Percentiles rank a stretch among this genome's conserved stretches.
Conservation (phyloP, 2,113 vertebrate species). For the Corydoras maculifer region DNA sequence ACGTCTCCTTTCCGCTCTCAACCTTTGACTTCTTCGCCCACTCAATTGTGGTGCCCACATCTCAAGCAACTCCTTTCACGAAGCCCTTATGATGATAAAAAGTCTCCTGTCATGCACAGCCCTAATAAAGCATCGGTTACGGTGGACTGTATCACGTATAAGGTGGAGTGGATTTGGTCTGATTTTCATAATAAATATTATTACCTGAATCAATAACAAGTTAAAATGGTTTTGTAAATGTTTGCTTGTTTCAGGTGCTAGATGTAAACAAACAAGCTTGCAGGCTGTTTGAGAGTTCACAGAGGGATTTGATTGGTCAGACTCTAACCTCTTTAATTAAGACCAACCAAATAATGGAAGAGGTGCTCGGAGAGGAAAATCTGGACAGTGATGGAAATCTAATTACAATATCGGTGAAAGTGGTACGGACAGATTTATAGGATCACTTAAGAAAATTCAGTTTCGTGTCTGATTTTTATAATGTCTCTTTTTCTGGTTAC, state of each 20-base stretch:
- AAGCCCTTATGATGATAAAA: constrained; percentile 27
- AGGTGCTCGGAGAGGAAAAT: constrained; percentile 69
- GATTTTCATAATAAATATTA: too few species aligned
- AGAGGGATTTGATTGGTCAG: constrained; percentile 72
- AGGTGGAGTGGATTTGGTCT: constrained; percentile 58
- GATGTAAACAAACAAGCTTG: constrained; percentile 81
- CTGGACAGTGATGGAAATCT: constrained; percentile 60
- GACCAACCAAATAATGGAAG: constrained; percentile 62
- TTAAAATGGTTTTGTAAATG: background rate
- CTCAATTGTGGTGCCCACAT: constrained; percentile 63
- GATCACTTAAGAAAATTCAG: background rate
- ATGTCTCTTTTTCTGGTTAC: background rate
- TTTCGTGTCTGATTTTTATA: background rate
- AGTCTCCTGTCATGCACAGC: constrained; percentile 44
- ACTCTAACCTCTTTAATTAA: constrained; percentile 71
- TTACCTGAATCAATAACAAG: background rate
- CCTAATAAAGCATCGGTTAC: constrained; percentile 78
- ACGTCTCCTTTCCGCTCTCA: constrained; percentile 22
- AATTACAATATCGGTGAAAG: constrained; percentile 64
- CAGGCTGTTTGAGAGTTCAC: constrained; percentile 73
- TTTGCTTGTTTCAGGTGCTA: constrained; percentile 62
- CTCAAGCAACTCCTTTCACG: constrained; percentile 48
- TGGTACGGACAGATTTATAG: constrained; percentile 65
- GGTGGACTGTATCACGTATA: constrained; percentile 64
- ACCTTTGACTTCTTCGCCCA: constrained; percentile 42